A percentile compares a stretch with the other conserved stretches of the same genome.
Conservation (phyloP, 1,140 invertebrate genomes). For the Rhyzopertha dominica region DNA sequence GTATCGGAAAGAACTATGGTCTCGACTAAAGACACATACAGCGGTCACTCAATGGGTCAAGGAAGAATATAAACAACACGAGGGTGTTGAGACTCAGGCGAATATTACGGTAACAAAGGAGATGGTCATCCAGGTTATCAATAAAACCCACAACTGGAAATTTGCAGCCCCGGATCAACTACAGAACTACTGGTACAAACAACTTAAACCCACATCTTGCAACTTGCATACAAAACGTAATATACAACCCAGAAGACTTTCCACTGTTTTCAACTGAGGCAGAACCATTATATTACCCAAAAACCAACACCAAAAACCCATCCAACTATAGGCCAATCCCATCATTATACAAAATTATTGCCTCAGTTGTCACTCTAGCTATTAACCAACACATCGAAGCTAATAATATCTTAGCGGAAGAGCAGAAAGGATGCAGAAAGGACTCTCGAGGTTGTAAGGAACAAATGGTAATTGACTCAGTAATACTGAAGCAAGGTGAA, state of each 20-base stretch:
- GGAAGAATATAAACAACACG: too few relatives aligned
- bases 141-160: constrained; percentile 19
- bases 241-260: constrained; percentile 9
- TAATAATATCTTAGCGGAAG: constrained; percentile 20
- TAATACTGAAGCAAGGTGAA: constrained; percentile 12
- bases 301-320: constrained; percentile 18
- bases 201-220: constrained; percentile 13
- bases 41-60: too few relatives aligned
- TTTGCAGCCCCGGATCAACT: constrained; percentile 13
- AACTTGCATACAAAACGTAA: constrained; percentile 14
- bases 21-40: too few relatives aligned
- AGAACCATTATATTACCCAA: constrained; percentile 27
- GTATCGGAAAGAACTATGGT: too few relatives aligned
- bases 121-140: too few relatives aligned
- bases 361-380: constrained; percentile 16
- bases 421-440: constrained; percentile 29
- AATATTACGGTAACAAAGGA: too few relatives aligned
- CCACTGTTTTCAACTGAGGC: constrained; percentile 19
- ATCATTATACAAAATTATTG: constrained; percentile 29
- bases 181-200: constrained; percentile 26
- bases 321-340: constrained; percentile 27
- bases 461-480: constrained; percentile 25
- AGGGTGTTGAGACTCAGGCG: too few relatives aligned
- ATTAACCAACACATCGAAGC: constrained; percentile 19
- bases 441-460: constrained; percentile 25